These are phyloP conservation scores for Acridotheres tristis DNA, from an alignment of 2,797 vertebrate species.

Conservation along the genomic window DNA sequence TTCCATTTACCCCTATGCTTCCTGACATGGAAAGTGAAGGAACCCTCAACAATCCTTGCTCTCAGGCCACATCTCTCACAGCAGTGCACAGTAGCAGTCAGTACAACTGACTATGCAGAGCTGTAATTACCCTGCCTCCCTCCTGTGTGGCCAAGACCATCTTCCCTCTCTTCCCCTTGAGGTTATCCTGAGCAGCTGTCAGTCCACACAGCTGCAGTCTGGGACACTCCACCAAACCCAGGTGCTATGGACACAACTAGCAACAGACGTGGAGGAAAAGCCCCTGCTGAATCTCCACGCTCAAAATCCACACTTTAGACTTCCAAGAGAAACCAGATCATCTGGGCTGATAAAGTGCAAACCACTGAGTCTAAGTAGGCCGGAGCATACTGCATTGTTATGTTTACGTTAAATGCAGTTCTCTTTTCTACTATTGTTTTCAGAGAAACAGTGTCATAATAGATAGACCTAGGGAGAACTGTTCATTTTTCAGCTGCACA, in stretches of 20 bases:
- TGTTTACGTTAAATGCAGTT: not conserved
- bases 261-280: fast-evolving
- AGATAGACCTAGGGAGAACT: not conserved
- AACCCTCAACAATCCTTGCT: not conserved
- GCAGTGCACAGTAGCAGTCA: not conserved
- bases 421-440: not conserved
- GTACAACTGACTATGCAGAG: not conserved
- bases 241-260: fast-evolving
- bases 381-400: not conserved
- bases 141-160: not conserved
- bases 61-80: not conserved
- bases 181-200: not conserved
- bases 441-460: not conserved
- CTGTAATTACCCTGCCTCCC: not conserved
- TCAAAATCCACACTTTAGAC: not conserved
- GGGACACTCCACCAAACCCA: not conserved
- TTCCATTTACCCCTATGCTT: not conserved
- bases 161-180: not conserved
- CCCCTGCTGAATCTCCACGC: not conserved
- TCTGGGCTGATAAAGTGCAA: not conserved
- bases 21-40: not conserved
- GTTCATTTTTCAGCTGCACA: not conserved
- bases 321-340: not conserved
- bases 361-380: not conserved
- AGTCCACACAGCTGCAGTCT: not conserved